Percentiles rank a stretch among this genome's conserved stretches.
Conservation (phyloP, 2,888 invertebrate species). For the Osmoderma eremita region DNA sequence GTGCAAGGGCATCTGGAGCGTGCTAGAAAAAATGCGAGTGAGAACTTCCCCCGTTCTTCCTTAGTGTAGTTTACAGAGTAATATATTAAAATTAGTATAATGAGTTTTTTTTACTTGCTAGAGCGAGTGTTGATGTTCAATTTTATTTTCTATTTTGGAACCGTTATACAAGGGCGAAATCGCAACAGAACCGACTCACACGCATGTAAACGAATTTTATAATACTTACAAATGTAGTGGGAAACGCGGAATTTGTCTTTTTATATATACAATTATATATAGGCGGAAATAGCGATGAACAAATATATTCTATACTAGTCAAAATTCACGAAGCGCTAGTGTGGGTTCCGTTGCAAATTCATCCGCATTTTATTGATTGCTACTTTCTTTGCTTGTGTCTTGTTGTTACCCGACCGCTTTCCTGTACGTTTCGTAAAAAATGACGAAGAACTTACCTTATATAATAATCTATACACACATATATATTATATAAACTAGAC, state of each 20-base stretch:
- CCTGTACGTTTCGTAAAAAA: slow-evolving; percentile 31
- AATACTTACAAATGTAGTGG: neutral
- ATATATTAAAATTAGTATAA: slow-evolving; percentile 57
- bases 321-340: slow-evolving; percentile 12
- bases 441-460: slow-evolving; percentile 33
- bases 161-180: slow-evolving; percentile 25
- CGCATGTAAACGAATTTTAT: slow-evolving; percentile 1
- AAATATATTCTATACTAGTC: slow-evolving; percentile 19
- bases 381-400: slow-evolving; percentile 40
- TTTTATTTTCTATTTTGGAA: slow-evolving; percentile 36
- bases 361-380: slow-evolving; percentile 35
- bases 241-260: neutral
- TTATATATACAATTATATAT: neutral
- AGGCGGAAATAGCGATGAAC: neutral
- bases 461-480: slow-evolving; percentile 10
- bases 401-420: slow-evolving; percentile 36
- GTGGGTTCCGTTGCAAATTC: slow-evolving; percentile 17
- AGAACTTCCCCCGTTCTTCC: slow-evolving; percentile 50
- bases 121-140: slow-evolving; percentile 57
- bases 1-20: neutral
- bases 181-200: slow-evolving; percentile 25
- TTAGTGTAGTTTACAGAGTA: slow-evolving; percentile 58
- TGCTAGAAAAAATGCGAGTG: slow-evolving; percentile 35
- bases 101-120: slow-evolving; percentile 54
- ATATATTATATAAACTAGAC: slow-evolving; percentile 26